Evolutionary conservation across 2,797 vertebrate genomes (phyloP).

Genomic region (Enteromius unitaeniatus): DNA sequence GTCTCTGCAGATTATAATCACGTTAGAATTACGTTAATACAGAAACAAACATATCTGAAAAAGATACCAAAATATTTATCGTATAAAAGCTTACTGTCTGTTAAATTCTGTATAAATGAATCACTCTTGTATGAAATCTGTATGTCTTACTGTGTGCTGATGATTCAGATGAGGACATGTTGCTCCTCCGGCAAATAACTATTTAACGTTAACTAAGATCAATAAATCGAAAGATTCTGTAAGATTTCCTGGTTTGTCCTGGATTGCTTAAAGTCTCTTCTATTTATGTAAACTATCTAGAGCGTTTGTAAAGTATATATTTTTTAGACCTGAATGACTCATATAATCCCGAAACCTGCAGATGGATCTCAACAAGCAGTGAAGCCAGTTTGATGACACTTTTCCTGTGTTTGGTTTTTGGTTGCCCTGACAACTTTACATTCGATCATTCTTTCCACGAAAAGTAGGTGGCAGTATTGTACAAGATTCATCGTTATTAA

Average conservation of each 20-base stretch:
- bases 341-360: not conserved
- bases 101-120: constrained; percentile 70
- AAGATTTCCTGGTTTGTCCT: not conserved
- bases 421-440: constrained; percentile 26
- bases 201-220: not conserved
- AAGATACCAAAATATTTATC: not conserved
- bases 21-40: not conserved
- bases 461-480: constrained; percentile 19
- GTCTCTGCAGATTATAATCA: not conserved
- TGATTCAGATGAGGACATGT: not conserved
- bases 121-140: not conserved
- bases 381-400: not conserved
- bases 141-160: constrained; percentile 19
- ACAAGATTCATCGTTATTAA: not conserved
- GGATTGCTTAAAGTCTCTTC: not conserved
- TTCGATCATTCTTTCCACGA: not conserved
- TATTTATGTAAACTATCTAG: not conserved
- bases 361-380: not conserved
- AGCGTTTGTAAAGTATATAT: not conserved
- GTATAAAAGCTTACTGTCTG: not conserved
- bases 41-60: not conserved
- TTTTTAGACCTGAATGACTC: not conserved
- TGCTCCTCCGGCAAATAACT: not conserved
- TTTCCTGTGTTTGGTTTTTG: constrained; percentile 6
- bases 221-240: not conserved